Base-by-base conservation (phyloP, 2,888 invertebrate species). In the Trilocha varians region DNA sequence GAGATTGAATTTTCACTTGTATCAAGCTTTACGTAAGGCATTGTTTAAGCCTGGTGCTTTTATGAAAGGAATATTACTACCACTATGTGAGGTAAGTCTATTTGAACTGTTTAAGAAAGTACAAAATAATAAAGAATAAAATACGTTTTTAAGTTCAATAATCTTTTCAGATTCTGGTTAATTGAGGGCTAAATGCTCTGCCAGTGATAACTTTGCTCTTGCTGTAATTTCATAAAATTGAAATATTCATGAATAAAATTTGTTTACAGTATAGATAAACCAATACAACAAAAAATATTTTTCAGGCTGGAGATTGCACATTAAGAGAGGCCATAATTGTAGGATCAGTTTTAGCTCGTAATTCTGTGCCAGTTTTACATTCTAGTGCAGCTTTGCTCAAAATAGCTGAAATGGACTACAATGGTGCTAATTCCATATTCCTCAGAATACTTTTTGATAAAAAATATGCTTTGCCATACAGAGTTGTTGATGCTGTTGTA, bases 21-120 rank as follows among this genome's bases (percentile, higher is more conserved):
- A 98, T 74, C 96, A 97, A 64, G 97, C 99, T 0, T 70, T 99
- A 38, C 88, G 92, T 48, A 98, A 98, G 77, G 90, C 99, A 1
- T 87, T 99, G 1, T 99, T 95, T 75, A 99, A 99, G 71, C 98
- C 99, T 34, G 97, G 94, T 15, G 99, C 96, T 34, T 99, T 99
- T 62, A 98, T 99, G 94, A 99, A 99, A 85, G 99, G 92, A 35
- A 88, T 93, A 52, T 72, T 93, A 38, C 64, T 93, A 43, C 93
- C 93, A 0, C 73, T 94, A 35, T 74, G 93, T 32, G 92, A 91
- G 70, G 87, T 87, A 63, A 69, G 53, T 57, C n/a, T n/a, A n/a
- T n/a, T n/a, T n/a, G n/a, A n/a, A n/a, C n/a, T n/a, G n/a, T n/a
- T n/a, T n/a, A n/a, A n/a, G n/a, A n/a, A n/a, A n/a, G n/a, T n/a